Conservation (phyloP, 1,140 invertebrate genomes). For the Bombus confusus region DNA sequence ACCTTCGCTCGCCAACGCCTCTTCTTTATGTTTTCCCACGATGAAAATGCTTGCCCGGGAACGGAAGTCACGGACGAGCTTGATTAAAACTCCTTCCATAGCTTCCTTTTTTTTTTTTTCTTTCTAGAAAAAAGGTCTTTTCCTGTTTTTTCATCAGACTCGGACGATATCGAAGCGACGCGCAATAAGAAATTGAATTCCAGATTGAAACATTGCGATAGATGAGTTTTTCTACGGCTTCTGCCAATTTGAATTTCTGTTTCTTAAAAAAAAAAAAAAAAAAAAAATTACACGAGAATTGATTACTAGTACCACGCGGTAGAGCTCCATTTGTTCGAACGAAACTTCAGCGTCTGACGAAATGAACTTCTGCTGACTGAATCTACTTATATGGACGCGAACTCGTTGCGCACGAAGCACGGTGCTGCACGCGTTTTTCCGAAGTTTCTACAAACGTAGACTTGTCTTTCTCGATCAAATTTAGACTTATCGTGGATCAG, state of each 20-base stretch:
- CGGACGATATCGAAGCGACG: background rate
- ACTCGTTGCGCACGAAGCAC: too few species aligned
- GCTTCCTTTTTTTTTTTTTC: background rate
- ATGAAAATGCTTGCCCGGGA: background rate
- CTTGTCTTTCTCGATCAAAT: too few species aligned
- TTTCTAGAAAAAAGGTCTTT: too few species aligned
- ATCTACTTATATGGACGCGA: background rate
- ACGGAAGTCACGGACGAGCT: background rate
- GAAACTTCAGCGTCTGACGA: background rate
- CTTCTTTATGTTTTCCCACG: background rate
- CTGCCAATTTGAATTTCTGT: background rate
- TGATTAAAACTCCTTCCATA: slow-evolving; percentile 17
- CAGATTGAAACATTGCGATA: background rate
- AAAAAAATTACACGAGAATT: too few species aligned
- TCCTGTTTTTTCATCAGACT: background rate
- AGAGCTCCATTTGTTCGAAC: too few species aligned
- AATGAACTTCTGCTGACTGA: background rate
- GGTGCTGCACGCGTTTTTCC: too few species aligned
- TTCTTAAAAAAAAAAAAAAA: too few species aligned
- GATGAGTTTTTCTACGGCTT: background rate
- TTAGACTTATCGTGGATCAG: background rate
- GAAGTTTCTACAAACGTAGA: too few species aligned
- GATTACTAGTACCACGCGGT: too few species aligned
- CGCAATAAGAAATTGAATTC: background rate
- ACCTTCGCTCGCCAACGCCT: background rate